phyloP scores from a whole-genome alignment of 2,888 invertebrate genomes.

The Fabriciana adippe region DNA sequence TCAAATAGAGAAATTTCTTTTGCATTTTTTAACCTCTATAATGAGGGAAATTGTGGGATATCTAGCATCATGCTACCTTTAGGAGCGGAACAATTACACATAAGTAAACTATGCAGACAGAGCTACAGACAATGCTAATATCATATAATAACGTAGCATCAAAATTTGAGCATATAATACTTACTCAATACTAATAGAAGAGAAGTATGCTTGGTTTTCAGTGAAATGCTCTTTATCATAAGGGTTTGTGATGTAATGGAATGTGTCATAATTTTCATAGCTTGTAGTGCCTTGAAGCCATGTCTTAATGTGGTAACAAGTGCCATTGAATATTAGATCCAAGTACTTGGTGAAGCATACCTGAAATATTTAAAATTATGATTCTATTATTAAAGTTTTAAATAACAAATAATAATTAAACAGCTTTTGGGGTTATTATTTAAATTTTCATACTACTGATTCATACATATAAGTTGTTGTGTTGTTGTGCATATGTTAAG shows the following conservation, averaged over 20 bases:
- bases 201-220: constrained; percentile 34
- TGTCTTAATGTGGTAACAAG: constrained; percentile 54
- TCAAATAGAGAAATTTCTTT: no score
- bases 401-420: not conserved
- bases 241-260: constrained; percentile 46
- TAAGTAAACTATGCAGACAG: no score
- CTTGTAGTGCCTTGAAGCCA: constrained; percentile 21
- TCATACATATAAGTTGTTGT: no score
- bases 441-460: no score
- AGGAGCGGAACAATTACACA: no score
- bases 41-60: no score
- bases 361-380: constrained; percentile 45
- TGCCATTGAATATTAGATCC: constrained; percentile 57
- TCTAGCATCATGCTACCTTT: no score
- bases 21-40: no score
- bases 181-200: constrained; percentile 47
- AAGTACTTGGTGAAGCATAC: constrained; percentile 54
- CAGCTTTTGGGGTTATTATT: no score
- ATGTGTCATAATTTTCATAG: constrained; percentile 32
- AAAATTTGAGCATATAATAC: constrained; percentile 36
- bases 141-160: no score
- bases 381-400: not conserved
- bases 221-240: constrained; percentile 42
- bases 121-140: no score
- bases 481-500: no score